These are phyloP conservation scores for Clarias gariepinus DNA, from an alignment of 2,113 vertebrate genomes.

Conservation along the genomic window DNA sequence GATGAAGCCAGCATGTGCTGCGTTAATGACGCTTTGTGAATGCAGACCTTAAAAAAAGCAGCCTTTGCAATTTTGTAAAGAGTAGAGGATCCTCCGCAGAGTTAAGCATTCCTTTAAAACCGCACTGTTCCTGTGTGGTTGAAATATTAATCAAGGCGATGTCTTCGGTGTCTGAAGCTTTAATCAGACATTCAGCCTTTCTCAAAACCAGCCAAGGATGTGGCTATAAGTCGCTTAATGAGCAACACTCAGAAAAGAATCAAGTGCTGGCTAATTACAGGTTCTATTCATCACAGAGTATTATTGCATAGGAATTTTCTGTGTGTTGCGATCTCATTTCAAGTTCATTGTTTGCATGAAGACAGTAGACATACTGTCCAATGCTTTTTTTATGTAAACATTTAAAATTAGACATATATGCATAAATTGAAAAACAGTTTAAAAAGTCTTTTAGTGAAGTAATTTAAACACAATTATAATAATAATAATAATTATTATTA, in stretches of 20 bases:
- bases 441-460: neutral
- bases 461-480: neutral
- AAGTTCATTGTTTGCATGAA: conserved; percentile 22
- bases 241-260: conserved; percentile 49
- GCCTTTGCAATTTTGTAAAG: conserved; percentile 38
- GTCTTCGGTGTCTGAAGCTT: conserved; percentile 54
- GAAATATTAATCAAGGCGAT: conserved; percentile 57
- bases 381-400: neutral
- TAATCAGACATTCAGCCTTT: conserved; percentile 55
- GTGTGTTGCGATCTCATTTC: conserved; percentile 2
- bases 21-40: conserved; percentile 49
- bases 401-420: conserved; percentile 16
- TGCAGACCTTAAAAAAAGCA: conserved; percentile 37
- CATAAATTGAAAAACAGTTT: neutral
- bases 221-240: conserved; percentile 51
- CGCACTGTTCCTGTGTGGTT: conserved; percentile 39
- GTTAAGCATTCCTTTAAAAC: conserved; percentile 47
- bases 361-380: conserved; percentile 25
- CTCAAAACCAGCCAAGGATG: conserved; percentile 50
- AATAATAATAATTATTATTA: too few species aligned
- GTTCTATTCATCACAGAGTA: conserved; percentile 42
- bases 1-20: conserved; percentile 55
- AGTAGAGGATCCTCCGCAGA: conserved; percentile 43
- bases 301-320: conserved; percentile 31
- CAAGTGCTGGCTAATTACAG: conserved; percentile 50